phyloP scores from a whole-genome alignment of 2,113 vertebrate species.

The Bos indicus region DNA sequence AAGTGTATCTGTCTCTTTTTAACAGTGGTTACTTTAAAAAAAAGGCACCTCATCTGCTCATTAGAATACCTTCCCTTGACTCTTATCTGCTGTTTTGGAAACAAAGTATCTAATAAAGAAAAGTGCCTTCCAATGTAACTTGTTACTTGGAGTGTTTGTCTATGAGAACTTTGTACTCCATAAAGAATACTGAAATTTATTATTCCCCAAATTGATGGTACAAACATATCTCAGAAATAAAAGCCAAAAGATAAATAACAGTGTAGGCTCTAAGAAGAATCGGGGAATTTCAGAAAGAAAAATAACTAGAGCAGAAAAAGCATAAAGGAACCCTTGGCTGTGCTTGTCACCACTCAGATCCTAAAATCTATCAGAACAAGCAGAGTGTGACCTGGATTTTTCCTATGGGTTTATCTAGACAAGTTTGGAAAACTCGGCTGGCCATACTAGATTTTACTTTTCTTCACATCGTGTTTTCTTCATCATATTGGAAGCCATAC shows the following conservation, averaged over 20 bases:
- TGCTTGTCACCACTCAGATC: background rate
- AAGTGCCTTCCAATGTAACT: background rate
- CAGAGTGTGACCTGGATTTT: background rate
- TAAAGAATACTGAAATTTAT: background rate
- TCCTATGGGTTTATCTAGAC: background rate
- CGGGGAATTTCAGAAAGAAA: background rate
- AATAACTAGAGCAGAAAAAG: background rate
- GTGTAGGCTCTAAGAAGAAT: background rate
- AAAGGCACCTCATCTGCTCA: background rate
- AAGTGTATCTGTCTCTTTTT: background rate
- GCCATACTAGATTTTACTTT: background rate
- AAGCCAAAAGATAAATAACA: background rate
- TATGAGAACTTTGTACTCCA: background rate
- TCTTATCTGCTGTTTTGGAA: background rate
- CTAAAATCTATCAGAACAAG: background rate
- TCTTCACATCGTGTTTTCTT: background rate
- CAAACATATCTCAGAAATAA: background rate
- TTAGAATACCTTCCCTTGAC: background rate
- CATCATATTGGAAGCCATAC: background rate
- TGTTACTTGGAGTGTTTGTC: background rate
- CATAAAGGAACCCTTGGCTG: background rate
- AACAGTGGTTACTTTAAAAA: background rate
- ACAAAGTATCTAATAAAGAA: background rate
- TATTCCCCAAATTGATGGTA: background rate
- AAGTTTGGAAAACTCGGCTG: background rate